phyloP scores from a whole-genome alignment of 2,888 invertebrate genomes.

The Dolichopus griseipennis region DNA sequence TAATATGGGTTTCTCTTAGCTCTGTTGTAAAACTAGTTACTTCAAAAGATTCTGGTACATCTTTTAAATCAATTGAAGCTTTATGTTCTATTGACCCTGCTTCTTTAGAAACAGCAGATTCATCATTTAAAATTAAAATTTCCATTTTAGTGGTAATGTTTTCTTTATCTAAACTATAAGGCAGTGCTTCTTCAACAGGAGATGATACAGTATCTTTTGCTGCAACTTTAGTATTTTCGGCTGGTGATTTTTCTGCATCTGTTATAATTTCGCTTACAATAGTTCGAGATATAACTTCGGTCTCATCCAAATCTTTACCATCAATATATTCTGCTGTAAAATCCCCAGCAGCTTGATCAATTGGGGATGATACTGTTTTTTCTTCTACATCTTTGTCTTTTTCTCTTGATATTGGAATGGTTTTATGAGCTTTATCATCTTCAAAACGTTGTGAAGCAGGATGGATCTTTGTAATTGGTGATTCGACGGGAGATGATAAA shows the following conservation, averaged over 20 bases:
- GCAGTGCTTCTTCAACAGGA: background rate
- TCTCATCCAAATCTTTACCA: conserved; percentile 14
- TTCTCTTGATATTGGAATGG: conserved; percentile 10
- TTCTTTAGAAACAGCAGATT: background rate
- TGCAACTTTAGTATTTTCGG: background rate
- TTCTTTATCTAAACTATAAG: background rate
- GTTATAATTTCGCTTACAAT: background rate
- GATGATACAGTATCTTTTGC: background rate
- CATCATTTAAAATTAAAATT: background rate
- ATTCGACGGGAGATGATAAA: conserved; percentile 19
- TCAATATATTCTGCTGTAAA: conserved; percentile 15
- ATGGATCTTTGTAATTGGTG: conserved; percentile 13
- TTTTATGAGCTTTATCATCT: background rate
- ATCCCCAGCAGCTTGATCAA: conserved; percentile 16
- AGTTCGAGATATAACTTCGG: background rate
- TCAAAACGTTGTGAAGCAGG: too few relatives aligned
- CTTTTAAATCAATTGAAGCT: conserved; percentile 12
- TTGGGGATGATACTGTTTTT: conserved; percentile 20
- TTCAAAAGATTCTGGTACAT: conserved; percentile 36
- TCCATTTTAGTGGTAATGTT: background rate
- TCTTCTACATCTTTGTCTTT: conserved; percentile 16
- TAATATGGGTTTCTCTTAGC: conserved; percentile 63
- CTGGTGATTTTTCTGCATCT: background rate
- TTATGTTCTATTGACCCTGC: background rate
- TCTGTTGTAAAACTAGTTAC: conserved; percentile 52